Percentiles rank a stretch among this genome's conserved stretches.
Evolutionary conservation across 2,113 vertebrate genomes (phyloP).

Genomic region (Meleagris gallopavo): DNA sequence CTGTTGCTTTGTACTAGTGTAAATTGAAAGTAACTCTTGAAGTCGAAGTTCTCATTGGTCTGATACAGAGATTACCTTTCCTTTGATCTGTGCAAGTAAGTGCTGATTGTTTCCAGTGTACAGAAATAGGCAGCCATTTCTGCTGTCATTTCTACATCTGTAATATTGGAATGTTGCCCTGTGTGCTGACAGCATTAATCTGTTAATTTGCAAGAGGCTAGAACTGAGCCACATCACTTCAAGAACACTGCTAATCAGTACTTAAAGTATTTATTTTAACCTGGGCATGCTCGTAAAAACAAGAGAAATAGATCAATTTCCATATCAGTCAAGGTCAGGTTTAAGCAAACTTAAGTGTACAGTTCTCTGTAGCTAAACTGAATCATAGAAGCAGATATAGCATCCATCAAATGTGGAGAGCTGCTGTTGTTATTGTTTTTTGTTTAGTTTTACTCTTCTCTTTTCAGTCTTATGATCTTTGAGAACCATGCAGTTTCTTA

Average conservation of each 20-base stretch:
- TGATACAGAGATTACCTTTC: not conserved
- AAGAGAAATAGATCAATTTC: not conserved
- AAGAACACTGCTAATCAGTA: not conserved
- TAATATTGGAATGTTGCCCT: not conserved
- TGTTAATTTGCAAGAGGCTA: not conserved
- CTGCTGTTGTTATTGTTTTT: not conserved
- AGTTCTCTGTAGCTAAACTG: not conserved
- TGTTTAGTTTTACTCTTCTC: too few relatives aligned
- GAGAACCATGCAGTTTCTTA: not conserved
- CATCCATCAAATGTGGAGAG: not conserved
- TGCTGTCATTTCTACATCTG: not conserved
- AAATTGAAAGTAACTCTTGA: not conserved
- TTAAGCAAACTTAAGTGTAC: not conserved
- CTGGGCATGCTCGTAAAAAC: not conserved
- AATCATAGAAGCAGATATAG: not conserved
- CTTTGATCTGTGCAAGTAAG: not conserved
- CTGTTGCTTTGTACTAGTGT: not conserved
- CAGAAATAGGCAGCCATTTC: not conserved
- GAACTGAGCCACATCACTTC: not conserved
- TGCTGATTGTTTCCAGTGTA: not conserved
- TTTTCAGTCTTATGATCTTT: not conserved
- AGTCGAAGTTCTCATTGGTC: not conserved
- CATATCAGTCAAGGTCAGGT: not conserved
- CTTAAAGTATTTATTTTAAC: constrained; percentile 41
- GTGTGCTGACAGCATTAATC: not conserved